Base-by-base conservation (phyloP, 1,140 invertebrate species). In the Aphelinus certus region DNA sequence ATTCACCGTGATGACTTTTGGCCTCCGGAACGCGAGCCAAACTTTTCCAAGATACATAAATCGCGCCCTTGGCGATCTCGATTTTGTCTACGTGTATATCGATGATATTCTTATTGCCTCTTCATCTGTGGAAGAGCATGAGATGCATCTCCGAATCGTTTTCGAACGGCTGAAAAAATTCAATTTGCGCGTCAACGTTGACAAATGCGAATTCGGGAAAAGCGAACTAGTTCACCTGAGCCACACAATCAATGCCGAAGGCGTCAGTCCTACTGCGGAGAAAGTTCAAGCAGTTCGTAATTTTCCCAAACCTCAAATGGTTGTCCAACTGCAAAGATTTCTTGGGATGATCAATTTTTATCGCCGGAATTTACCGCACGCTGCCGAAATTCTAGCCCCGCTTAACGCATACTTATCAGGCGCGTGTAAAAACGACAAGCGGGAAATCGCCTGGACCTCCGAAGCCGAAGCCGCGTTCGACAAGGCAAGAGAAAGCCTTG, bases 271-370 rank as follows among this genome's bases (percentile, higher is more conserved):
- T 7, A 66, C 64, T 10, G 7, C 9, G 7, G 64, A 66, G 9
- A 66, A 26, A 48, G 48, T 66, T 2, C 48, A 49, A 66, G 64
- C 64, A 1, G 49, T 66, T 47, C 7, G 46, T 2, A 47, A 66
- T 5, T 66, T 66, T 10, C 64, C 64, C n/a, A 66, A 10, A 10
- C 64, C 64, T 9, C n/a, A 6, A 2, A 66, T 47, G 9, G 48
- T 66, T 66, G 9, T 9, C 2, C 7, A 66, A n/a, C 64, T 66
- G 9, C 43, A 47, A 49, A 47, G 47, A 47, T 53, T 66, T 47
- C 48, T 66, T 1, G 64, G 64, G 3, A 5, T 66, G 1, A 26
- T 66, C 46, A 66, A 66, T 66, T 66, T 66, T 51, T 66, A 66
- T 26, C 64, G 47, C 3, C 64, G 47, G 10, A 9, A 26, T 10